phyloP scores from a whole-genome alignment of 2,113 vertebrate species.

The Origma solitaria region DNA sequence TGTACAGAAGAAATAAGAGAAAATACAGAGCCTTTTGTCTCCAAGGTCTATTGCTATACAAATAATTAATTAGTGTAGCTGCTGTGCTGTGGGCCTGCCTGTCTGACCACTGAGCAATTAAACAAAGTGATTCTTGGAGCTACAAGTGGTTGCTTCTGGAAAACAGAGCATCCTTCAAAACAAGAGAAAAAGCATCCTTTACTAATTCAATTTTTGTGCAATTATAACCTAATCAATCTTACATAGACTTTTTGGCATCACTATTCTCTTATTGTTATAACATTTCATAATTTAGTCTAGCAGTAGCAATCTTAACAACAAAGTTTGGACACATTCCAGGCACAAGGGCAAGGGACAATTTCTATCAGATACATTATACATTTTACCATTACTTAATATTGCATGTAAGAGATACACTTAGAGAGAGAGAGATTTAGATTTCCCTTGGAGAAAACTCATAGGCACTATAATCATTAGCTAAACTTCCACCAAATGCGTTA shows the following conservation, averaged over 20 bases:
- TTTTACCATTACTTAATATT: background rate
- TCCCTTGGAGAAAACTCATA: background rate
- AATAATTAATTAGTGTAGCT: slow-evolving; percentile 45
- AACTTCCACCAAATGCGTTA: background rate
- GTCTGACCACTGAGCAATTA: slow-evolving; percentile 56
- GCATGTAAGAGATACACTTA: background rate
- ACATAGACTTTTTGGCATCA: slow-evolving; percentile 20
- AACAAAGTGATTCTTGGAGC: slow-evolving; percentile 27
- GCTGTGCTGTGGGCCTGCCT: background rate
- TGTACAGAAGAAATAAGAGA: background rate
- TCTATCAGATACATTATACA: background rate
- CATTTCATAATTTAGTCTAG: slow-evolving; percentile 16
- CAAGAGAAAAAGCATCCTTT: background rate
- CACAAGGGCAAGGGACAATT: background rate
- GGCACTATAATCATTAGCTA: slow-evolving; percentile 1
- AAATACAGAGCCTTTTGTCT: background rate
- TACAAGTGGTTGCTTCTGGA: slow-evolving; percentile 22
- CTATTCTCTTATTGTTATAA: background rate
- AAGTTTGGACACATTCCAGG: background rate
- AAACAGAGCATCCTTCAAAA: slow-evolving; percentile 5
- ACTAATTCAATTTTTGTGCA: slow-evolving; percentile 34
- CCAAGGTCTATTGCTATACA: background rate
- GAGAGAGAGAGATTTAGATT: background rate
- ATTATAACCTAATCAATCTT: slow-evolving; percentile 56
- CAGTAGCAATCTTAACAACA: slow-evolving; percentile 1